phyloP scores from a whole-genome alignment of 2,113 vertebrate species.

The Phylloscopus trochiloides region DNA sequence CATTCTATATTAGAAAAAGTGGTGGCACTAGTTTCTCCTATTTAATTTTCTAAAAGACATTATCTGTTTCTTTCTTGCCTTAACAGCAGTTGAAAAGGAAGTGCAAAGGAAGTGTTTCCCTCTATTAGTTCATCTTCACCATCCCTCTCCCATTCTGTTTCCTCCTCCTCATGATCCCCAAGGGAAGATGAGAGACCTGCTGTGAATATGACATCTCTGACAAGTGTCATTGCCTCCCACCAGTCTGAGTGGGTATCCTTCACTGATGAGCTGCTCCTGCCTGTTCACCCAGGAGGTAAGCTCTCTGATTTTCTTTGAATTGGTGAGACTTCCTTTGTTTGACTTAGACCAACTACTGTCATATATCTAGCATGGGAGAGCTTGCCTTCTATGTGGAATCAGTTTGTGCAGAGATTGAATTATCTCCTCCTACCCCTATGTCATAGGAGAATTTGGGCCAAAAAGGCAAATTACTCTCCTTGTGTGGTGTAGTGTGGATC shows the following conservation, averaged over 20 bases:
- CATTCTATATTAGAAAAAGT: neutral
- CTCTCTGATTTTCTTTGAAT: neutral
- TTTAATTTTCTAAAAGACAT: neutral
- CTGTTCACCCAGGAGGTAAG: slow-evolving; percentile 59
- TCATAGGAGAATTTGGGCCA: neutral
- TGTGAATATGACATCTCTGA: slow-evolving; percentile 74
- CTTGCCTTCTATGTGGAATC: neutral
- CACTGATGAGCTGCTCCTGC: slow-evolving; percentile 67
- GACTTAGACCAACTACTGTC: neutral
- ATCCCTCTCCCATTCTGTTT: neutral
- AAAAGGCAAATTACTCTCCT: neutral
- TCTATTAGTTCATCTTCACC: neutral
- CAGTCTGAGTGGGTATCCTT: slow-evolving; percentile 83
- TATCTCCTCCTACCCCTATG: neutral
- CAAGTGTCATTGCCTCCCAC: slow-evolving; percentile 71
- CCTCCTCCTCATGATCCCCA: neutral
- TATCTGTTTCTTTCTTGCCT: neutral
- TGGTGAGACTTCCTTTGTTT: neutral
- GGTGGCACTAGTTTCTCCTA: neutral
- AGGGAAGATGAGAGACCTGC: slow-evolving; percentile 68
- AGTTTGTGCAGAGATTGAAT: neutral
- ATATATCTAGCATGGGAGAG: neutral
- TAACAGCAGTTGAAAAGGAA: neutral
- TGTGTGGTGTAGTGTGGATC: neutral
- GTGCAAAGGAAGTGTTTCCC: neutral